Evolutionary conservation across 37 sponge, comb jelly and placozoan genomes (phyloP), one percentile per base, ranked within the genome.

Genomic region (Diacarnus erythraeanus): DNA sequence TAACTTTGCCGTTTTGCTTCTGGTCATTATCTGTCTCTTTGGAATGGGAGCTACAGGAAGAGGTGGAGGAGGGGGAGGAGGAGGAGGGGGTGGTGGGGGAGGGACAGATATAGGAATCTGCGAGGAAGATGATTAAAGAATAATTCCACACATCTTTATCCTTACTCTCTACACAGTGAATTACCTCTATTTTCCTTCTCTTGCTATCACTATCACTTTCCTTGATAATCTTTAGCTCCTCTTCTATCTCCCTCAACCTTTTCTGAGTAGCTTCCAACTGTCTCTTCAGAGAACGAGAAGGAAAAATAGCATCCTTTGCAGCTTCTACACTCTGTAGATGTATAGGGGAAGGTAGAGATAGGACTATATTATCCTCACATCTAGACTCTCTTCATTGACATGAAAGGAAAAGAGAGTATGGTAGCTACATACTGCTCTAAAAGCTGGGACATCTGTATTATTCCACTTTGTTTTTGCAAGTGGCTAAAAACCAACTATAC

Each of bases 11-110:
- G 69, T 67, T 35, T 47, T 47, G 68, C 69, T 79, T 77, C 69
- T 84, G 22, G 69, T 84, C 29, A 74, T 51, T 1, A 67, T 37
- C n/a, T 27, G 36, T 30, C 70, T 76, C 34, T 29, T 63, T 78
- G 78, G 51, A 0, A 41, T 26, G 0, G 83, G 54, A 2, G 25
- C 42, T 2, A 73, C 56, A 54, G 79, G 71, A 22, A 69, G 74
- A 30, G 81, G 87, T 27, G 81, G 87, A 58, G 87, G 87, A 43
- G 86, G 91, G 0, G 86, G 86, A 67, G 91, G 91, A 35, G 91
- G 91, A 25, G 85, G 90, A 36, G 86, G 86, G 10, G 91, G 86
- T 34, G 90, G 91, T 30, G 86, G 76, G 75, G 89, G 79, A 25
- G 79, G 77, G n/a, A 77, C 65, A 30, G 64, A 30, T 33, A 25